Conservation (phyloP, 2,888 invertebrate genomes). For the Drosophila glabriapex region DNA sequence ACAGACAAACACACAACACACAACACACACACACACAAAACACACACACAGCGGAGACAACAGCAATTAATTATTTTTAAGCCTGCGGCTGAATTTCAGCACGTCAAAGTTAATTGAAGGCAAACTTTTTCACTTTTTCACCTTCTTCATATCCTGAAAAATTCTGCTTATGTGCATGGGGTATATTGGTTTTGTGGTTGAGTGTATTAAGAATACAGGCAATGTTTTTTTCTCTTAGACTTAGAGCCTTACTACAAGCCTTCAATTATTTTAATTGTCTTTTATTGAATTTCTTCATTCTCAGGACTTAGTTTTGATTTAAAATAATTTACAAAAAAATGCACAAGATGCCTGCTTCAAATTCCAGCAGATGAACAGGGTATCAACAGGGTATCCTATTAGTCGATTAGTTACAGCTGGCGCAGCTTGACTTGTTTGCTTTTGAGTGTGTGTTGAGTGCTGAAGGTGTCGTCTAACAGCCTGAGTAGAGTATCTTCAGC, state of each 20-base stretch:
- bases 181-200: background rate
- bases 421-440: constrained; percentile 41
- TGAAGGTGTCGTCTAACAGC: constrained; percentile 44
- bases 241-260: background rate
- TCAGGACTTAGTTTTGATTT: background rate
- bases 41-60: constrained; percentile 22
- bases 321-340: background rate
- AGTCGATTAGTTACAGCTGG: background rate
- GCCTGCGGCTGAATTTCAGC: constrained; percentile 71
- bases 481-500: constrained; percentile 20
- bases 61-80: constrained; percentile 77
- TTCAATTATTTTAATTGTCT: background rate
- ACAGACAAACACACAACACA: constrained; percentile 13
- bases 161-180: background rate
- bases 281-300: background rate
- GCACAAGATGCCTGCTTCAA: fast-evolving
- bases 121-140: constrained; percentile 69
- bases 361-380: no score
- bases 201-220: background rate
- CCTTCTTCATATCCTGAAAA: constrained; percentile 34
- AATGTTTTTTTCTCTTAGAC: background rate
- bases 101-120: constrained; percentile 73
- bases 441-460: constrained; percentile 49
- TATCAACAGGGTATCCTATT: constrained; percentile 5
- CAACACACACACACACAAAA: constrained; percentile 7